Evolutionary conservation across 2,113 vertebrate genomes (phyloP).

Genomic region (Bettongia penicillata): DNA sequence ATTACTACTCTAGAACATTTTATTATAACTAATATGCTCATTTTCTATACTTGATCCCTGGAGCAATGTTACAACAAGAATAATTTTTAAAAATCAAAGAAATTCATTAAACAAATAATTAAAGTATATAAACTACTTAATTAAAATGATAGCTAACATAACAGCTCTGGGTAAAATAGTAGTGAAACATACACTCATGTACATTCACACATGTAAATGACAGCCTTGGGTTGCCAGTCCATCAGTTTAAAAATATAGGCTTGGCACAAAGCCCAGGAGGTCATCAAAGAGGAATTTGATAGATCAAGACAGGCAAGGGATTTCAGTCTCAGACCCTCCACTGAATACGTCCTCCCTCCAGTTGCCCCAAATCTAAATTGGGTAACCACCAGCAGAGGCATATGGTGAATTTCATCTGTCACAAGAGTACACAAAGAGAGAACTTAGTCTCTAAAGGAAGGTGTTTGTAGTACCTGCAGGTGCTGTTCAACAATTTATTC

Average conservation of each 20-base stretch:
- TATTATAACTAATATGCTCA: constrained; percentile 50
- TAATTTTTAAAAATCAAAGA: constrained; percentile 55
- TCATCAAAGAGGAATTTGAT: constrained; percentile 65
- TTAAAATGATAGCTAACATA: constrained; percentile 63
- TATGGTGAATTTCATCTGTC: constrained; percentile 50
- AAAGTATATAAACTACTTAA: constrained; percentile 53
- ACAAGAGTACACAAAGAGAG: neutral
- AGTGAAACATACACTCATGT: neutral
- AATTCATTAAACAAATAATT: constrained; percentile 62
- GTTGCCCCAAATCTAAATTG: constrained; percentile 65
- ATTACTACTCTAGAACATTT: constrained; percentile 43
- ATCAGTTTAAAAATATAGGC: constrained; percentile 66
- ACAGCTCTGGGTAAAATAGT: constrained; percentile 49
- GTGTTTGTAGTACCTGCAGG: constrained; percentile 22
- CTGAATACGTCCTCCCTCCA: constrained; percentile 40
- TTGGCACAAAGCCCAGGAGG: constrained; percentile 61
- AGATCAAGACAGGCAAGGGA: constrained; percentile 38
- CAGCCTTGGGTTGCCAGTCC: constrained; percentile 39
- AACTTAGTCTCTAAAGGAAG: neutral
- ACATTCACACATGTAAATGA: constrained; percentile 41
- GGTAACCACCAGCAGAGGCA: constrained; percentile 50
- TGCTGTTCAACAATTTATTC: neutral
- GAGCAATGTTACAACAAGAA: constrained; percentile 14
- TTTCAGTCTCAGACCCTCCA: constrained; percentile 22
- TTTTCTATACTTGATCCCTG: constrained; percentile 42